Evolutionary conservation across 2,113 vertebrate species (phyloP).

Genomic region (Cottus gobio): DNA sequence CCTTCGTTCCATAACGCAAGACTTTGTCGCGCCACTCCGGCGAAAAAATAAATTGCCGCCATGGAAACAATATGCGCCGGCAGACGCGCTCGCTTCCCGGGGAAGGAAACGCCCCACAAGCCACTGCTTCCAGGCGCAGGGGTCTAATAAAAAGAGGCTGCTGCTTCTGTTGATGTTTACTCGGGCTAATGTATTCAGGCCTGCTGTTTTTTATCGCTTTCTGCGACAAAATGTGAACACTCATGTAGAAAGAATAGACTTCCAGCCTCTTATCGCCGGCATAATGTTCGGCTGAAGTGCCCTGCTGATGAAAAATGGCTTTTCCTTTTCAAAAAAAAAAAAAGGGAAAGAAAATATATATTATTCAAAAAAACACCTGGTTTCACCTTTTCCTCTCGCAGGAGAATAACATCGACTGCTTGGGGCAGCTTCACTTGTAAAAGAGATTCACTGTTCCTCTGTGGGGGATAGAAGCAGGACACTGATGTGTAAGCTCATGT

Average conservation of each 20-base stretch:
- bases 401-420: not conserved
- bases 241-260: conserved; percentile 51
- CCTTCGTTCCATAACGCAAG: conserved; percentile 60
- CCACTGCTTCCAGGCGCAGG: conserved; percentile 50
- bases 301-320: conserved; percentile 32
- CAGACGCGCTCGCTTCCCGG: conserved; percentile 44
- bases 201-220: conserved; percentile 53
- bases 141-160: conserved; percentile 69
- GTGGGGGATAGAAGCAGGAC: conserved; percentile 16
- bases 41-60: conserved; percentile 74
- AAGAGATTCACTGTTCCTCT: conserved; percentile 5
- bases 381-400: conserved; percentile 1
- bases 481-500: conserved; percentile 44
- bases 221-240: conserved; percentile 62
- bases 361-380: not conserved
- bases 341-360: conserved; percentile 14
- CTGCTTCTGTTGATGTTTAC: conserved; percentile 69
- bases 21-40: conserved; percentile 55
- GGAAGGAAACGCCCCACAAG: conserved; percentile 56
- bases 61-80: conserved; percentile 73
- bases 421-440: not conserved
- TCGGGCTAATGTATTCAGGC: conserved; percentile 68
- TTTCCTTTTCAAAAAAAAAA: conserved; percentile 5
- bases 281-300: conserved; percentile 55
- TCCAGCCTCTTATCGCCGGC: conserved; percentile 34